Conservation (phyloP, 92 coral and sea anemone species). For the Epizoanthus rinbou region DNA sequence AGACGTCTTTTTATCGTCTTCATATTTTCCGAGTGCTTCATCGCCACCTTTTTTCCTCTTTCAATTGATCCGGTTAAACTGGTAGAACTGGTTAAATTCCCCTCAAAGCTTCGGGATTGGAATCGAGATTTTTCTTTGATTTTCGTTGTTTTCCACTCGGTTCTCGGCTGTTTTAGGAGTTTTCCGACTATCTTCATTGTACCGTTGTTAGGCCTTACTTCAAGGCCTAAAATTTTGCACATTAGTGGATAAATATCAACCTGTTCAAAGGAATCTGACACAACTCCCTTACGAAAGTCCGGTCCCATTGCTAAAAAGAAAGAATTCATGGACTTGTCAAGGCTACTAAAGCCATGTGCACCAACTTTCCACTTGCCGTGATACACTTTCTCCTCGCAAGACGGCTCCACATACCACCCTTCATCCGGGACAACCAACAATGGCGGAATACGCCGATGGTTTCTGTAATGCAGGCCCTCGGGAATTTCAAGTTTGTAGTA, state of each 20-base stretch:
- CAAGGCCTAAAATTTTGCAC: constrained; percentile 73
- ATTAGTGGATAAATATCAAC: constrained; percentile 84
- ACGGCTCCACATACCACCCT: constrained; percentile 78
- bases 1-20: no score
- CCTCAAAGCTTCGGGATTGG: no score
- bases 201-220: constrained; percentile 88
- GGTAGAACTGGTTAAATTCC: no score
- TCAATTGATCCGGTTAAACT: no score
- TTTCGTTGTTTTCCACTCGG: not conserved
- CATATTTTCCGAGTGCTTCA: no score
- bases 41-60: no score
- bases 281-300: constrained; percentile 72
- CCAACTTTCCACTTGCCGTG: constrained; percentile 51
- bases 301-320: constrained; percentile 94
- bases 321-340: constrained; percentile 75
- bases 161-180: constrained; percentile 33
- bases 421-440: constrained; percentile 71
- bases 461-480: constrained; percentile 55
- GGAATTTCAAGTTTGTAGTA: constrained; percentile 83
- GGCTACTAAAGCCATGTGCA: constrained; percentile 65
- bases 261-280: constrained; percentile 63
- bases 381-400: constrained; percentile 28
- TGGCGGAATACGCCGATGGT: constrained; percentile 77
- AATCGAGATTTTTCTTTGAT: no score
- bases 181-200: constrained; percentile 57